These are phyloP conservation scores for Desmophyllum pertusum DNA, from an alignment of 92 coral and sea anemone species.

Conservation along the genomic window DNA sequence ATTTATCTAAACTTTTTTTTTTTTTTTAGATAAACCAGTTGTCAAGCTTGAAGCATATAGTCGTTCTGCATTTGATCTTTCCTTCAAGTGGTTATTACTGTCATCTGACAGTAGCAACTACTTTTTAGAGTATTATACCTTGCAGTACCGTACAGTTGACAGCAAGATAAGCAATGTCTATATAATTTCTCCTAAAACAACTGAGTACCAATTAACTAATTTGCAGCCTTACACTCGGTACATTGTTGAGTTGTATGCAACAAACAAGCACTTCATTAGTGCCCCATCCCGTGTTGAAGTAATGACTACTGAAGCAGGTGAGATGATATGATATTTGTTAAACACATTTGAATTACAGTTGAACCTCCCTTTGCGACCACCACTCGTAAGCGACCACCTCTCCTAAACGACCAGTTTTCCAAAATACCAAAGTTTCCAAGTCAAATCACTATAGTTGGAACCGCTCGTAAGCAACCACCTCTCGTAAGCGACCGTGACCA, in stretches of 20 bases:
- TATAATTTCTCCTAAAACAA: conserved; percentile 8
- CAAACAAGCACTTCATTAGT: conserved; percentile 70
- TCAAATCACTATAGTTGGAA: too few species aligned
- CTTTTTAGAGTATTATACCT: conserved; percentile 10
- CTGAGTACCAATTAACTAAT: conserved; percentile 40
- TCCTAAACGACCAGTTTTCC: too few species aligned
- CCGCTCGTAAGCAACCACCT: too few species aligned
- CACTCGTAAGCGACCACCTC: too few species aligned
- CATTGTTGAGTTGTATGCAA: conserved; percentile 50
- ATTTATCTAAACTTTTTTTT: too few species aligned
- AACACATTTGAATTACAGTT: too few species aligned
- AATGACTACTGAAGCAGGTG: conserved; percentile 67
- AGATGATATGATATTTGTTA: too few species aligned
- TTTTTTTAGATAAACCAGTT: conserved; percentile 28
- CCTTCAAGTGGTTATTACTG: conserved; percentile 2
- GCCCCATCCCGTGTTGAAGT: conserved; percentile 17
- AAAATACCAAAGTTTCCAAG: too few species aligned
- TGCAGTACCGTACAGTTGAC: conserved; percentile 38
- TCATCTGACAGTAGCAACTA: conserved; percentile 1
- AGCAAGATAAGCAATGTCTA: conserved; percentile 9
- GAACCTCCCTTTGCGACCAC: too few species aligned
- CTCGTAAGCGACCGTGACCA: too few species aligned
- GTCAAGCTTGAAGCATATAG: background rate
- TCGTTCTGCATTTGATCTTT: background rate
- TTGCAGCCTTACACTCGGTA: conserved; percentile 69